Conservation (phyloP, 2,113 vertebrate genomes). For the Elanoides forficatus region DNA sequence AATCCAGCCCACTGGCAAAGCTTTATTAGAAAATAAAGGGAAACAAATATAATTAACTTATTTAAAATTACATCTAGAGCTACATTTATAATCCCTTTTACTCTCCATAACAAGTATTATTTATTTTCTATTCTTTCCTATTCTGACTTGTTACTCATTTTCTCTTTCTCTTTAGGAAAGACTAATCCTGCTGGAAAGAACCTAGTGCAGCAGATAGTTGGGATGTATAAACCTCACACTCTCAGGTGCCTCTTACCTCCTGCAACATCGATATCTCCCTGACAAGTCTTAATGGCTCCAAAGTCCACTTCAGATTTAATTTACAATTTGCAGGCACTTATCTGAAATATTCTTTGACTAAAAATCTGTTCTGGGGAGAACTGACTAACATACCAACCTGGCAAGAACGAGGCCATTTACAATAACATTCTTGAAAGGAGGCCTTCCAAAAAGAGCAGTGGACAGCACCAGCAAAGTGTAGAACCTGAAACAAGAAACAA, state of each 20-base stretch:
- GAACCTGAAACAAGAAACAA: conserved; percentile 79
- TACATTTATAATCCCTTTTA: neutral
- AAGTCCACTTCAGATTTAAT: neutral
- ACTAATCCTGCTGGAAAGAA: neutral
- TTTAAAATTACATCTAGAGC: neutral
- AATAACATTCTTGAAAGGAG: conserved; percentile 97
- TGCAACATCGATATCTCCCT: neutral
- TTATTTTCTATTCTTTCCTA: neutral
- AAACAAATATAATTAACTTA: neutral
- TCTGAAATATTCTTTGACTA: neutral
- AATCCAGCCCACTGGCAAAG: neutral
- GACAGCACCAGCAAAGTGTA: conserved; percentile 94
- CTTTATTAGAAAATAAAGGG: neutral
- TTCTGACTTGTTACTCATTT: neutral
- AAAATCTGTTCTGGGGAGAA: neutral
- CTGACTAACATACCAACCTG: conserved; percentile 73
- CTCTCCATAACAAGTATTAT: neutral
- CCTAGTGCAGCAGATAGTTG: neutral
- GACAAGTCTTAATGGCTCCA: neutral
- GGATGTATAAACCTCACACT: neutral
- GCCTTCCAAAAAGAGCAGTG: conserved; percentile 92
- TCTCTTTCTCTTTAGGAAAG: neutral
- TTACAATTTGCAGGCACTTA: neutral
- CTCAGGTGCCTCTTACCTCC: neutral
- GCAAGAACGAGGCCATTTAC: conserved; percentile 94